A percentile compares a stretch with the other conserved stretches of the same genome.
phyloP scores from a whole-genome alignment of 30 jellyfish, hydroid and myxozoan species.

The Hydractinia symbiolongicarpus region DNA sequence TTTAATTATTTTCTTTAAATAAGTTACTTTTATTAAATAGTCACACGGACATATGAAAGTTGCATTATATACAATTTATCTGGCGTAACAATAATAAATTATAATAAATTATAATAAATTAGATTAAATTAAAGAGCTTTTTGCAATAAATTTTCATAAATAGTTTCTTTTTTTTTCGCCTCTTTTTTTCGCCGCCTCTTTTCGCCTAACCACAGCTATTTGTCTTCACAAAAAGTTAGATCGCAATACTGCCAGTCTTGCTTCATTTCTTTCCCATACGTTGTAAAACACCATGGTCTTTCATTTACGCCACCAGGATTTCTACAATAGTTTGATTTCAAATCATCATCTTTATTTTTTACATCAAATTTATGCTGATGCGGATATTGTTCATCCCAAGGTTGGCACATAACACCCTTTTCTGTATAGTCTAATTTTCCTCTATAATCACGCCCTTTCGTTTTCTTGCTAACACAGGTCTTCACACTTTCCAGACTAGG shows the following conservation, averaged over 20 bases:
- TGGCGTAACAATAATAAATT: too few species aligned
- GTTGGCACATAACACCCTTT: constrained; percentile 87
- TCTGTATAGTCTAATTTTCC: constrained; percentile 84
- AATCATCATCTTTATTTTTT: constrained; percentile 50
- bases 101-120: too few species aligned
- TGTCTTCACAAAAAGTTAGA: not conserved
- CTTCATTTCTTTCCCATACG: constrained; percentile 16
- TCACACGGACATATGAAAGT: too few species aligned
- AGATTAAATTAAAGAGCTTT: too few species aligned
- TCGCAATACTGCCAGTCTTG: constrained; percentile 88
- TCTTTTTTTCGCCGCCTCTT: too few species aligned
- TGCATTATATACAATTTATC: too few species aligned
- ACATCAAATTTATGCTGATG: constrained; percentile 59
- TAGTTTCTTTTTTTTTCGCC: too few species aligned
- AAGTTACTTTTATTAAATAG: too few species aligned
- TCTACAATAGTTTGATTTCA: constrained; percentile 62
- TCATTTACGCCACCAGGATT: constrained; percentile 82
- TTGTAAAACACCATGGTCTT: constrained; percentile 96
- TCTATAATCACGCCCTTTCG: constrained; percentile 86
- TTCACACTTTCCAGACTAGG: constrained; percentile 50
- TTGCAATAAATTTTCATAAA: too few species aligned
- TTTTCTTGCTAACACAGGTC: constrained; percentile 29
- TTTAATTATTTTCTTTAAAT: too few species aligned
- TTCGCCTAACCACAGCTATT: too few species aligned
- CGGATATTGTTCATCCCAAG: constrained; percentile 74